Percentiles rank a stretch among this genome's conserved stretches.
These are phyloP conservation scores for Orchesella cincta DNA, from an alignment of 1,140 invertebrate genomes.

Conservation along the genomic window DNA sequence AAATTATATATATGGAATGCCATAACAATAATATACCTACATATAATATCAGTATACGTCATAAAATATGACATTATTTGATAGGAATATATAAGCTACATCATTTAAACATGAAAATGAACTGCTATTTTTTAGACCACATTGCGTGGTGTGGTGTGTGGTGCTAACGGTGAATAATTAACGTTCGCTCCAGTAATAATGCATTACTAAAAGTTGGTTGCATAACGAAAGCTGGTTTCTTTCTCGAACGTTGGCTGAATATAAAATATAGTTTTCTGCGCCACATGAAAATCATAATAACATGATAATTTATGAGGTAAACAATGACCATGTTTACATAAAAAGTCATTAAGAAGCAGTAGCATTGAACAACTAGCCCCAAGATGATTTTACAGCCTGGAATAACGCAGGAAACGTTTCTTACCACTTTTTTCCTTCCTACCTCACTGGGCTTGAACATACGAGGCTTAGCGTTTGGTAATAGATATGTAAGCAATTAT, in stretches of 20 bases:
- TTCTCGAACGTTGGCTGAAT: neutral
- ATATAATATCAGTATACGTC: no score
- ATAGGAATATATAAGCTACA: no score
- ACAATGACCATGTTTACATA: conserved; percentile 26
- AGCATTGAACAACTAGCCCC: neutral
- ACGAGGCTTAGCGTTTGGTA: neutral
- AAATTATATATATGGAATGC: no score
- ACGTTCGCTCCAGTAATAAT: no score
- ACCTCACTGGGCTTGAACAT: neutral
- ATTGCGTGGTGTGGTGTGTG: no score
- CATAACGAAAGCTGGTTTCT: neutral
- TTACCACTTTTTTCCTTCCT: neutral
- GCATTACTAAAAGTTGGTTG: neutral
- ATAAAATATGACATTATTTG: no score
- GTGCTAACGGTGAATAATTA: no score
- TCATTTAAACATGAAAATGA: no score
- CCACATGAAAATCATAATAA: conserved; percentile 29
- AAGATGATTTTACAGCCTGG: neutral
- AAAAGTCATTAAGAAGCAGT: neutral
- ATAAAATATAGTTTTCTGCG: conserved; percentile 27
- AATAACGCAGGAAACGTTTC: neutral
- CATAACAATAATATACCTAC: no score
- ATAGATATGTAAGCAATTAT: neutral
- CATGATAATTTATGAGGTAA: conserved; percentile 17
- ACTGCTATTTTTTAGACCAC: no score